Base-by-base conservation (phyloP, 1,140 invertebrate genomes). In the Episyrphus balteatus region DNA sequence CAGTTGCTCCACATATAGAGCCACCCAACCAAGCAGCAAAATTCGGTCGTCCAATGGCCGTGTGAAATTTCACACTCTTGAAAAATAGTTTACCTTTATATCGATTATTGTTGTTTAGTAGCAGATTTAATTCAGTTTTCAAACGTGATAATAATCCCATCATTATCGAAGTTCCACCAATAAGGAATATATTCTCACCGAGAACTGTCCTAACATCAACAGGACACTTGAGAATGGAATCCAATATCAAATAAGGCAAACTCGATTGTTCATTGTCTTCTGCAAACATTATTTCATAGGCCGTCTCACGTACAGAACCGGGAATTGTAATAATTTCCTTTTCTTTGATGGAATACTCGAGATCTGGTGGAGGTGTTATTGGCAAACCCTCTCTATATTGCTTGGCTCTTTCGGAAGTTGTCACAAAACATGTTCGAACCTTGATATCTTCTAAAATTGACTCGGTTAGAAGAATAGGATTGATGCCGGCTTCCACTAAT, bases 11-110 rank as follows among this genome's bases (percentile, higher is more conserved):
- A 65, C 88, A 84, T 51, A 95, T 79, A 13, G 91, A 81, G 45
- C 88, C 85, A 62, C 89, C 88, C 11, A 92, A 68, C 90, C 90
- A 93, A 21, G 81, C 77, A 7, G 82, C 79, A 61, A 84, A 92
- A 71, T 94, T 94, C 44, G 85, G 80, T 61, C 88, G 86, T 36
- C 80, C 80, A 7, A 88, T 88, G 17, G 82, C 70, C 12, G 73
- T 72, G 59, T 91, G 88, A 59, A 92, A 86, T 62, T 82, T 83
- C 55, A 90, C 85, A n/a, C 66, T 73, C 49, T 77, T 71, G 13
- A 88, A 61, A 53, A 78, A 76, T 17, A 88, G 69, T 5, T 65
- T 48, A 5, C 58, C 55, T 10, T 73, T 70, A 60, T 91, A 90
- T 15, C 75, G 57, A 19, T 76, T 70, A 43, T 76, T 76, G n/a